Conservation (phyloP, 2,888 invertebrate genomes). For the Mythimna vitellina region DNA sequence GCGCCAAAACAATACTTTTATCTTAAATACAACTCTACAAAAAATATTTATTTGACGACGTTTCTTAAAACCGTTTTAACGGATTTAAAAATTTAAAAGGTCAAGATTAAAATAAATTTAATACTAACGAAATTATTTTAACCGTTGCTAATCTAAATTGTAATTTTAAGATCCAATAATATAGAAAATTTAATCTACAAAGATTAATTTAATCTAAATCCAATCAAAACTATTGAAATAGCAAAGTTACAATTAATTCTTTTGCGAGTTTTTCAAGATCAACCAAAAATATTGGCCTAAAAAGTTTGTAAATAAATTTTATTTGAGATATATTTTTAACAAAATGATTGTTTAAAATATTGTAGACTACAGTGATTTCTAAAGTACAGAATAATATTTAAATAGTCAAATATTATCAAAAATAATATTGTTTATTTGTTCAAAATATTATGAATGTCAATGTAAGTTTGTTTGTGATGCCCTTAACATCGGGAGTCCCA, state of each 20-base stretch:
- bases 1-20: too few species aligned
- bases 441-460: too few species aligned
- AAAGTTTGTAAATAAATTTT: constrained; percentile 44
- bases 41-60: background rate
- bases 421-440: too few species aligned
- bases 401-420: background rate
- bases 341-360: background rate
- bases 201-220: constrained; percentile 39
- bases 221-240: constrained; percentile 46
- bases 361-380: background rate
- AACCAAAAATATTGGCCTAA: constrained; percentile 19
- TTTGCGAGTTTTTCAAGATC: constrained; percentile 36
- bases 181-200: constrained; percentile 19
- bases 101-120: constrained; percentile 12
- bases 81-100: background rate
- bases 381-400: too few species aligned
- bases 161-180: constrained; percentile 38
- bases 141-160: constrained; percentile 27
- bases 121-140: constrained; percentile 28
- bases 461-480: too few species aligned
- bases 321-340: background rate
- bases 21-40: too few species aligned
- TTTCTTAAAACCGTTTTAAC: background rate
- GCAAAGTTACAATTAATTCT: constrained; percentile 47
- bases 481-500: too few species aligned